Base-by-base conservation (phyloP, 2,113 vertebrate genomes). In the Callithrix jacchus region DNA sequence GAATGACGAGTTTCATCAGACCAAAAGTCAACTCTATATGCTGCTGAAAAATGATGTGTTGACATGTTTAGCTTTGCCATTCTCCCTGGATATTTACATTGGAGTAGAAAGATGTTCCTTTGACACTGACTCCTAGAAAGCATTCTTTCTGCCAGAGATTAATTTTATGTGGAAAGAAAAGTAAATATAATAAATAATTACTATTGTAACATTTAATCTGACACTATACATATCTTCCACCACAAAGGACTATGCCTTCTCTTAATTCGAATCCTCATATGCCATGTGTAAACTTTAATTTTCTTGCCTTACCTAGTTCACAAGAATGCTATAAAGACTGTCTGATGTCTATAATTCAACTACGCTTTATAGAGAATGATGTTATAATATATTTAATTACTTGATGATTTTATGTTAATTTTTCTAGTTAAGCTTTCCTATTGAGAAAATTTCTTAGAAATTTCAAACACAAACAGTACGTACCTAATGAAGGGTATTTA, bases 31-130 rank as follows among this genome's bases (percentile, higher is more conserved):
- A 61, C 42, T 80, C n/a, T 61, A 1, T 54, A 70, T 58, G 13
- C 81, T 92, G 27, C 81, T 64, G 45, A 91, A 90, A 97, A 97
- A 83, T 73, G 74, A 80, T 64, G 37, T 54, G 70, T 92, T 80
- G 68, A 89, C 6, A 20, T 82, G 58, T 68, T 93, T 68, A 64
- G 81, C 56, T 87, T 84, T 95, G 64, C 20, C 56, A 32, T 77
- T 76, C 37, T 37, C 45, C 14, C 30, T 27, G 58, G 18, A 11
- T 89, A 86, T 94, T 93, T 88, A 82, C 54, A 10, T 47, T 77
- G 80, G 42, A 84, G 10, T 11, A 49, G 8, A 74, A 47, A 32
- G 37, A 45, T 84, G 77, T 96, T 91, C 84, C 37, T 83, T 86
- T 73, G n/a, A 86, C 11, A 74, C 16, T 64, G 25, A 61, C 20